Percentiles rank a stretch among this genome's conserved stretches.
Evolutionary conservation across 1,140 invertebrate species (phyloP).

Genomic region (Microvelia longipes): DNA sequence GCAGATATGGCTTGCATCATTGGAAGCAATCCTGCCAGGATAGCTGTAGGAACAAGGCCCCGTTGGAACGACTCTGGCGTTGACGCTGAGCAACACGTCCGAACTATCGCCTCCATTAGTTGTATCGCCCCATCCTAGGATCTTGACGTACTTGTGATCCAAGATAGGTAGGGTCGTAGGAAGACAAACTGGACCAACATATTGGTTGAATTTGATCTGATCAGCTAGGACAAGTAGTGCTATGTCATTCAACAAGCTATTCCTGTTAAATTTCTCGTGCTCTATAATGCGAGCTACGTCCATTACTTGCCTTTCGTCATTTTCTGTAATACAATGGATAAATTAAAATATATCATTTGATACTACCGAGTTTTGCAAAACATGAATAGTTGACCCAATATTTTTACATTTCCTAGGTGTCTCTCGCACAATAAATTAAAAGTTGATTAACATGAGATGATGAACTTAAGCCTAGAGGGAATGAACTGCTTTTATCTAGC

Average conservation of each 20-base stretch:
- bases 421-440: background rate
- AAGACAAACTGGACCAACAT: conserved; percentile 46
- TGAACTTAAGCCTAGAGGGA: too few species aligned
- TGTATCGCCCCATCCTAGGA: conserved; percentile 46
- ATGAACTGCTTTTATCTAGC: too few species aligned
- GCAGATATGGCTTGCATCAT: conserved; percentile 41
- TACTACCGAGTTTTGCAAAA: too few species aligned
- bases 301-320: conserved; percentile 6
- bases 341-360: too few species aligned
- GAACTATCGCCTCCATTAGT: conserved; percentile 38
- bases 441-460: too few species aligned
- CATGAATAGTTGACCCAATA: too few species aligned
- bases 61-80: conserved; percentile 38
- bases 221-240: conserved; percentile 36
- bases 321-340: conserved; percentile 1
- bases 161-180: conserved; percentile 40
- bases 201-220: conserved; percentile 35
- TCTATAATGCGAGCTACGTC: conserved; percentile 25
- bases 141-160: conserved; percentile 31
- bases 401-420: too few species aligned
- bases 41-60: conserved; percentile 31
- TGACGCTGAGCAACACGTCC: conserved; percentile 38
- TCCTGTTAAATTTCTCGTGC: conserved; percentile 34
- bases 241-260: conserved; percentile 40
- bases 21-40: conserved; percentile 7